These are phyloP conservation scores for Dioctria rufipes DNA, from an alignment of 2,888 invertebrate genomes.

Conservation along the genomic window DNA sequence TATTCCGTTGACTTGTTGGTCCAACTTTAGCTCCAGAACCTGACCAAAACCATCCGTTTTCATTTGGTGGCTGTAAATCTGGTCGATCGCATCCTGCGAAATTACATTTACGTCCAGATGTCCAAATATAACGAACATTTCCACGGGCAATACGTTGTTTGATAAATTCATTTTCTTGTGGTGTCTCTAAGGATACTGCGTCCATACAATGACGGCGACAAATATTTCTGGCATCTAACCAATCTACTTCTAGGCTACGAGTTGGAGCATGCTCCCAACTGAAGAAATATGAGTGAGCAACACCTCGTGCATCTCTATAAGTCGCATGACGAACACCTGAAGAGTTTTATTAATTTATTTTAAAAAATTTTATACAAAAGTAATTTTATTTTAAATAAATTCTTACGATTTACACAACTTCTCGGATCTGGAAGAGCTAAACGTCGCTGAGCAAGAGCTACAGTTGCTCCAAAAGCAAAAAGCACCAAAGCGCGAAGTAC, in stretches of 20 bases:
- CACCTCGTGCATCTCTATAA: slow-evolving; percentile 89
- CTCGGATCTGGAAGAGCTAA: slow-evolving; percentile 90
- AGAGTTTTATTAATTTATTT: slow-evolving; percentile 56
- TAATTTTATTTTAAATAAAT: slow-evolving; percentile 47
- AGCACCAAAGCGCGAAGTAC: slow-evolving; percentile 72
- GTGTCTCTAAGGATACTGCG: slow-evolving; percentile 90
- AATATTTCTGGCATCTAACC: slow-evolving; percentile 92
- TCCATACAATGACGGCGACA: slow-evolving; percentile 96
- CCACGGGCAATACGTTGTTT: slow-evolving; percentile 89
- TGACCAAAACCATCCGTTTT: slow-evolving; percentile 95
- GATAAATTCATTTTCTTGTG: slow-evolving; percentile 91
- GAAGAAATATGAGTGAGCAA: slow-evolving; percentile 94
- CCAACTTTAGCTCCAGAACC: slow-evolving; percentile 94
- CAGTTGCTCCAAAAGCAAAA: slow-evolving; percentile 78
- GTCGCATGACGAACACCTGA: slow-evolving; percentile 89
- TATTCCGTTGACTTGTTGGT: slow-evolving; percentile 88
- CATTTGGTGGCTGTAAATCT: slow-evolving; percentile 87
- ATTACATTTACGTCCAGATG: slow-evolving; percentile 92
- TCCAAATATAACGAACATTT: slow-evolving; percentile 89
- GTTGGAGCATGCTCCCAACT: slow-evolving; percentile 92
- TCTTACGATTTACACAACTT: slow-evolving; percentile 91
- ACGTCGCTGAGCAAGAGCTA: slow-evolving; percentile 85
- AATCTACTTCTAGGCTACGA: slow-evolving; percentile 87
- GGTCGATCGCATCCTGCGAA: slow-evolving; percentile 90
- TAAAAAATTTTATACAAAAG: slow-evolving; percentile 7